Evolutionary conservation across 1,140 invertebrate genomes (phyloP).

Genomic region (Cydia strobilella): DNA sequence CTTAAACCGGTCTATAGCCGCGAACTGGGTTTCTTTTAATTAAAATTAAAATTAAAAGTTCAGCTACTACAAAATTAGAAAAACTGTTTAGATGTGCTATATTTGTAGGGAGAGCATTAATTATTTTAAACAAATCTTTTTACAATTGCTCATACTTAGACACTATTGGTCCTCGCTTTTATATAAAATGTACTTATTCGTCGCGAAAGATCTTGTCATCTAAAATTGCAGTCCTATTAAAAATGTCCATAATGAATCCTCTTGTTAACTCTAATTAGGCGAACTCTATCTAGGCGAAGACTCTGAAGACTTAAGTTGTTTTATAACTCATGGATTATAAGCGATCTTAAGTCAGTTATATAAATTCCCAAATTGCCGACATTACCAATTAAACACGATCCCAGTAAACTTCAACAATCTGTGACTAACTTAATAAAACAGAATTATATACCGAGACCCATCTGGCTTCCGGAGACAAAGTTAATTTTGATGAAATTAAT

Average conservation of each 20-base stretch:
- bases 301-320: constrained; percentile 35
- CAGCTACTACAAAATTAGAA: constrained; percentile 33
- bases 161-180: too few relatives aligned
- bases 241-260: not conserved
- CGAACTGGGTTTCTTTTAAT: constrained; percentile 47
- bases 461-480: constrained; percentile 69
- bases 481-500: constrained; percentile 75
- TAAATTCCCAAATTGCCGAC: constrained; percentile 43
- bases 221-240: too few relatives aligned
- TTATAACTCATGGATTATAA: constrained; percentile 33
- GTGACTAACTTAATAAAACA: constrained; percentile 71
- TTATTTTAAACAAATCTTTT: too few relatives aligned
- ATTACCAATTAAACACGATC: constrained; percentile 64
- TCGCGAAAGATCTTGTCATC: too few relatives aligned
- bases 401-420: constrained; percentile 66
- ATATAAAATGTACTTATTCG: too few relatives aligned
- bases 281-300: constrained; percentile 38
- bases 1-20: constrained; percentile 44
- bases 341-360: constrained; percentile 36
- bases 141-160: too few relatives aligned
- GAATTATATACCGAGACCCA: constrained; percentile 72
- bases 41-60: constrained; percentile 42
- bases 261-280: constrained; percentile 1
- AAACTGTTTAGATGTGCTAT: not conserved
- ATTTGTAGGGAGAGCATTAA: not conserved